These are phyloP conservation scores for Ranitomeya imitator DNA, from an alignment of 2,113 vertebrate genomes.

Conservation along the genomic window DNA sequence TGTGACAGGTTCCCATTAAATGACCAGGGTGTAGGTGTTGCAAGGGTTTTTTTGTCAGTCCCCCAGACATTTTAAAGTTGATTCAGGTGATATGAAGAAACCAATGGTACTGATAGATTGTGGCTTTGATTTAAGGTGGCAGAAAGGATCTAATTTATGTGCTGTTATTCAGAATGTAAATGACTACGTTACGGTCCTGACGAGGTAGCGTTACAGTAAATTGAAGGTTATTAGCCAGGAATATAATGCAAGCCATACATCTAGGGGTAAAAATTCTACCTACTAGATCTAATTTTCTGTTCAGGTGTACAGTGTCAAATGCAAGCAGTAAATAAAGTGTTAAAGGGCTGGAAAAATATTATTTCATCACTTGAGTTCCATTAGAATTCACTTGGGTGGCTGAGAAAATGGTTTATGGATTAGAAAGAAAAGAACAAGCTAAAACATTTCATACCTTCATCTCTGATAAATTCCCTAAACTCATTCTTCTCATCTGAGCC, in stretches of 20 bases:
- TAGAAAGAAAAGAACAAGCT: slow-evolving; percentile 85
- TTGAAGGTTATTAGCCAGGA: neutral
- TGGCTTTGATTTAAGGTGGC: neutral
- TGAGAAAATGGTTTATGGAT: slow-evolving; percentile 89
- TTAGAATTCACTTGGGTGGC: slow-evolving; percentile 89
- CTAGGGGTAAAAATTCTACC: neutral
- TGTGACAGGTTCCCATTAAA: neutral
- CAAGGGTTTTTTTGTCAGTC: neutral
- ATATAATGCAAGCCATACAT: neutral
- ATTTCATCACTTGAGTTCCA: slow-evolving; percentile 85
- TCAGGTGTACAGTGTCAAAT: slow-evolving; percentile 55
- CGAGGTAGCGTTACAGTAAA: neutral
- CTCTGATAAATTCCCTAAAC: slow-evolving; percentile 88
- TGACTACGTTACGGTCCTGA: neutral
- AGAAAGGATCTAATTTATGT: neutral
- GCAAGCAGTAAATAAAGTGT: slow-evolving; percentile 78
- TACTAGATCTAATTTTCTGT: slow-evolving; percentile 38
- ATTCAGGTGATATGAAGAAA: neutral
- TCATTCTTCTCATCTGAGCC: slow-evolving; percentile 86
- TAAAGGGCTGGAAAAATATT: slow-evolving; percentile 85
- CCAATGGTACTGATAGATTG: neutral
- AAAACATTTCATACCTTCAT: slow-evolving; percentile 88
- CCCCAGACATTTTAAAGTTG: neutral
- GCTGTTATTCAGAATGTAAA: neutral
- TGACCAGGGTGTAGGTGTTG: neutral